A percentile compares a stretch with the other conserved stretches of the same genome.
Evolutionary conservation across 2,888 invertebrate species (phyloP).

Genomic region (Apoderus coryli): DNA sequence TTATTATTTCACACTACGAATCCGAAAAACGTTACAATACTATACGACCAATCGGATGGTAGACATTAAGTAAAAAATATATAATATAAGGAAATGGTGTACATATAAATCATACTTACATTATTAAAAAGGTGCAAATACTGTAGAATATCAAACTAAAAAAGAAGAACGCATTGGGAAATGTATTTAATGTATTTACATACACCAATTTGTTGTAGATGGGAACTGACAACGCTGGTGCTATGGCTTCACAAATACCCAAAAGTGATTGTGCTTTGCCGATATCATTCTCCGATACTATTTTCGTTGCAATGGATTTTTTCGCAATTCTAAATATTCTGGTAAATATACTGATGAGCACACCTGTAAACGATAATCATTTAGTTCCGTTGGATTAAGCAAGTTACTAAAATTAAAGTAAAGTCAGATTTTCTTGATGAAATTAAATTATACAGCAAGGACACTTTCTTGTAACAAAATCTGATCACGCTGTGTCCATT

Average conservation of each 20-base stretch:
- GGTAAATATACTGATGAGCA: slow-evolving; percentile 25
- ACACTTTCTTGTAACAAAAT: too few relatives aligned
- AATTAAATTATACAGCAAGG: too few relatives aligned
- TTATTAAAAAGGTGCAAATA: slow-evolving; percentile 17
- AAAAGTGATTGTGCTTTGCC: slow-evolving; percentile 38
- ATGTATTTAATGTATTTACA: slow-evolving; percentile 34
- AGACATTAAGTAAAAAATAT: too few relatives aligned
- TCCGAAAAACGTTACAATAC: too few relatives aligned
- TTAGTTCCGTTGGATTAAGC: too few relatives aligned
- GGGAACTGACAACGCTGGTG: slow-evolving; percentile 39
- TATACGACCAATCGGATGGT: too few relatives aligned
- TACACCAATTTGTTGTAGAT: slow-evolving; percentile 40
- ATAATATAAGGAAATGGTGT: too few relatives aligned
- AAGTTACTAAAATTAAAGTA: too few relatives aligned
- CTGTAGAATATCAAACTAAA: slow-evolving; percentile 30
- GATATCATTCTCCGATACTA: slow-evolving; percentile 26
- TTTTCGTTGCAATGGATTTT: slow-evolving; percentile 28
- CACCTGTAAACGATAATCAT: too few relatives aligned
- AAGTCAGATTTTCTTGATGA: too few relatives aligned
- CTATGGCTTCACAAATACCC: slow-evolving; percentile 42
- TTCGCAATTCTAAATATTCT: slow-evolving; percentile 25
- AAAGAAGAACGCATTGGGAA: slow-evolving; percentile 42
- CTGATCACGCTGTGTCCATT: too few relatives aligned
- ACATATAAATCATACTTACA: slow-evolving; percentile 22
- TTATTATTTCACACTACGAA: too few relatives aligned